A percentile compares a stretch with the other conserved stretches of the same genome.
phyloP scores from a whole-genome alignment of 1,140 invertebrate genomes.

The Calephelis nemesis region DNA sequence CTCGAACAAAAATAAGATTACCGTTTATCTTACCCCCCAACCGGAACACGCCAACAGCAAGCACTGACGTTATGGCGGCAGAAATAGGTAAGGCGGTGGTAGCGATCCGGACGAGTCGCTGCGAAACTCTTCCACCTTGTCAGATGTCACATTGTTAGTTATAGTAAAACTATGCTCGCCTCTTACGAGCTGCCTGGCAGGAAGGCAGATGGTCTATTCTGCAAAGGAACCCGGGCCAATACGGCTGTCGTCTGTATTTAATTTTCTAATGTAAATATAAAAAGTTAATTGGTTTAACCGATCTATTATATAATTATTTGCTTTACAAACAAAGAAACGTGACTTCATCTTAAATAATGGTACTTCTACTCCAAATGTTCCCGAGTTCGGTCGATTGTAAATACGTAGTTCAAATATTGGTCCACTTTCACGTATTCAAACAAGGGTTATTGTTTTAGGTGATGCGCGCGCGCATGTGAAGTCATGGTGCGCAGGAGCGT shows the following conservation, averaged over 20 bases:
- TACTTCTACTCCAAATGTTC: background rate
- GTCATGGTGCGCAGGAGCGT: constrained; percentile 61
- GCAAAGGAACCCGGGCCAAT: too few species aligned
- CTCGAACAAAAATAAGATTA: too few species aligned
- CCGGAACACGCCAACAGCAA: too few species aligned
- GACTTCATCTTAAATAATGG: background rate
- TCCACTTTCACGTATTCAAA: constrained; percentile 57
- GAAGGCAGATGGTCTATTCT: too few species aligned
- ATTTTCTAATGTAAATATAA: background rate
- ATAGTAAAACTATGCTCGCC: too few species aligned
- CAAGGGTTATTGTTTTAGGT: constrained; percentile 72
- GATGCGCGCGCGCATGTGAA: constrained; percentile 63
- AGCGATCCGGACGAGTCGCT: too few species aligned
- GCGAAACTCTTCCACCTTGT: too few species aligned
- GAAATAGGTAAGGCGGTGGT: too few species aligned
- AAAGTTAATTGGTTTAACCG: background rate
- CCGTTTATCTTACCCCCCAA: too few species aligned
- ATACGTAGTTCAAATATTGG: constrained; percentile 49
- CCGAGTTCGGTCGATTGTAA: constrained; percentile 20
- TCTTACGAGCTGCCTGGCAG: too few species aligned
- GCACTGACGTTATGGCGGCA: too few species aligned
- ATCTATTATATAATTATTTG: constrained; percentile 1
- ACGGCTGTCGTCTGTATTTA: background rate
- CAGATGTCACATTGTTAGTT: too few species aligned
- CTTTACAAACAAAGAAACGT: background rate